Conservation (phyloP, 2,113 vertebrate species). For the Hemibagrus wyckioides region DNA sequence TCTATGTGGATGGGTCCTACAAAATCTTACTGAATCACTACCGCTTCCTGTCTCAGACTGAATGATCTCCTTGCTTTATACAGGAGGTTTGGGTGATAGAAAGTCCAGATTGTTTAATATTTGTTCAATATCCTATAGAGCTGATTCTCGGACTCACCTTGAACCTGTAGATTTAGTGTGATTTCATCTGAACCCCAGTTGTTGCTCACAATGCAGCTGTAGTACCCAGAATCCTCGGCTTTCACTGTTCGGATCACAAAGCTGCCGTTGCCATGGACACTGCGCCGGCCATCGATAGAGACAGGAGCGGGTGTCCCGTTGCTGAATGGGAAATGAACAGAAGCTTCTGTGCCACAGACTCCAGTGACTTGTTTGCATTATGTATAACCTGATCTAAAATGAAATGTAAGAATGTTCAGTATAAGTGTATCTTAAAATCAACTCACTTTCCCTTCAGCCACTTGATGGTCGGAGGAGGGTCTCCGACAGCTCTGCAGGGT, state of each 20-base stretch:
- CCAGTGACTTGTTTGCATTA: not conserved
- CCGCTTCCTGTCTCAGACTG: not conserved
- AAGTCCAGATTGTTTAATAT: not conserved
- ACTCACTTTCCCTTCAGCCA: conserved; percentile 98
- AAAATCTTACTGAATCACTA: not conserved
- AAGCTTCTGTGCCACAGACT: not conserved
- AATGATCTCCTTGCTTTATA: not conserved
- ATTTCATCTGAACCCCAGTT: conserved; percentile 98
- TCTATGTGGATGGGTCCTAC: not conserved
- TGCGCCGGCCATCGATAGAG: conserved; percentile 89
- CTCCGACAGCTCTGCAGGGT: conserved; percentile 93
- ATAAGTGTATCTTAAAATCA: not conserved
- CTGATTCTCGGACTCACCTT: conserved; percentile 77
- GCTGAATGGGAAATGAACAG: conserved; percentile 65
- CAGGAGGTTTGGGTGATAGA: not conserved
- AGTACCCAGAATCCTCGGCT: conserved; percentile 96
- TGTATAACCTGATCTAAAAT: not conserved
- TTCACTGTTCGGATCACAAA: conserved; percentile 96
- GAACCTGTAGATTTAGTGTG: conserved; percentile 93
- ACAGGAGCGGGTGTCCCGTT: conserved; percentile 93
- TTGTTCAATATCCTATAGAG: not conserved
- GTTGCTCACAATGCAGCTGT: conserved; percentile 94
- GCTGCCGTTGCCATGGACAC: conserved; percentile 92
- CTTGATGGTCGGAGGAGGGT: conserved; percentile 90
- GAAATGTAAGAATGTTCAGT: not conserved